Percentiles rank a stretch among this genome's conserved stretches.
These are phyloP conservation scores for Phyllotreta striolata DNA, from an alignment of 2,888 invertebrate species.

Conservation along the genomic window DNA sequence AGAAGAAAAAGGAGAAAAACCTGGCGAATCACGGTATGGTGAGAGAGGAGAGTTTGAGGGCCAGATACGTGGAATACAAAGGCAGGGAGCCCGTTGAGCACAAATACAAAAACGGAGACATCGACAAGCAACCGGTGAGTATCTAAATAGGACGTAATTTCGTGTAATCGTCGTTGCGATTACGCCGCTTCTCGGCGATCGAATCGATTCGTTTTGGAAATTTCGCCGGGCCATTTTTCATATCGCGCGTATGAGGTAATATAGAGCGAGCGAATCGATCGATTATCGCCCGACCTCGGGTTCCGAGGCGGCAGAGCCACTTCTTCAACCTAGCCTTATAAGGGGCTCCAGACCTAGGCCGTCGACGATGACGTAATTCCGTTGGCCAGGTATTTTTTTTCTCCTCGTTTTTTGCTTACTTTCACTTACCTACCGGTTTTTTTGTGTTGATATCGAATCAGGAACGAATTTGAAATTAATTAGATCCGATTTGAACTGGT, in stretches of 20 bases:
- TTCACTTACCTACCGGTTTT: conserved; percentile 20
- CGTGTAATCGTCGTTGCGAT: no score
- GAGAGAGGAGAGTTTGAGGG: conserved; percentile 65
- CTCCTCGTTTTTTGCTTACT: conserved; percentile 15
- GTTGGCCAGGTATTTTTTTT: conserved; percentile 9
- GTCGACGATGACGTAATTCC: conserved; percentile 41
- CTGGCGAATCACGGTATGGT: conserved; percentile 60
- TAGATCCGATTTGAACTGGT: not conserved
- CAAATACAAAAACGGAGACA: conserved; percentile 57
- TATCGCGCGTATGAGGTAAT: not conserved
- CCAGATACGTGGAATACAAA: conserved; percentile 69
- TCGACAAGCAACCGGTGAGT: conserved; percentile 55
- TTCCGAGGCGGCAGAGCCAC: conserved; percentile 9
- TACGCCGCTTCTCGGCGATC: no score
- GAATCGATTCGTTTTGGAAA: no score
- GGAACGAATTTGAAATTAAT: conserved; percentile 1
- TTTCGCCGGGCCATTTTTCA: not conserved
- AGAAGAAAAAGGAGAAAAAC: conserved; percentile 68
- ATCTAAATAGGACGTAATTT: no score
- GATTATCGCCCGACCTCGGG: no score
- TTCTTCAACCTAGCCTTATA: conserved; percentile 42
- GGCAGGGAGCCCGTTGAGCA: conserved; percentile 61
- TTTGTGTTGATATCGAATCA: not conserved
- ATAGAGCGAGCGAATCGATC: no score
- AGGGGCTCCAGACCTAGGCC: conserved; percentile 47